Percentiles rank a stretch among this genome's conserved stretches.
Conservation (phyloP, 2,113 vertebrate species). For the Dromas ardeola region DNA sequence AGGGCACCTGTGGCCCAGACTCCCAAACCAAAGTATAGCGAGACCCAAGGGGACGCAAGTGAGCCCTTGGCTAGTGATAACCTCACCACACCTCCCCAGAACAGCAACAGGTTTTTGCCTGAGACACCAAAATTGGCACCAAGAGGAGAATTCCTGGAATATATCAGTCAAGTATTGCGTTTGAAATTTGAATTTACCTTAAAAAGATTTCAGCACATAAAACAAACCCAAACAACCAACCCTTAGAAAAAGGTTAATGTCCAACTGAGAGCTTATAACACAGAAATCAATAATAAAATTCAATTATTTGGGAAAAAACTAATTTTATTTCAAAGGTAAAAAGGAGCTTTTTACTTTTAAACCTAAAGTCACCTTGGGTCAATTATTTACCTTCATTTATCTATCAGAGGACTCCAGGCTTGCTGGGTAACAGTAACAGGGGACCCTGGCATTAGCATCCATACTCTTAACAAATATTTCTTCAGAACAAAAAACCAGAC, state of each 20-base stretch:
- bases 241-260: constrained; percentile 25
- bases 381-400: not conserved
- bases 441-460: not conserved
- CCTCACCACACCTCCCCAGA: not conserved
- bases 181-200: not conserved
- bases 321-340: constrained; percentile 19
- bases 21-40: not conserved
- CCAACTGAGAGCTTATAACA: not conserved
- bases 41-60: not conserved
- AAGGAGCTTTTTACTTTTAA: not conserved
- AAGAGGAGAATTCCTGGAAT: not conserved
- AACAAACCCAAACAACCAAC: not conserved
- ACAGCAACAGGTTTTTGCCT: not conserved
- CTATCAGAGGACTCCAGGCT: not conserved
- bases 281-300: constrained; percentile 25
- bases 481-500: not conserved
- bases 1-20: no score
- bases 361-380: not conserved
- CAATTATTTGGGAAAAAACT: constrained; percentile 5
- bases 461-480: not conserved
- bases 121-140: not conserved
- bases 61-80: not conserved
- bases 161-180: not conserved
- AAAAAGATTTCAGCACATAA: not conserved
- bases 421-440: not conserved